Evolutionary conservation across 2,888 invertebrate species (phyloP).

Genomic region (Chaetogeoica ovagalla): DNA sequence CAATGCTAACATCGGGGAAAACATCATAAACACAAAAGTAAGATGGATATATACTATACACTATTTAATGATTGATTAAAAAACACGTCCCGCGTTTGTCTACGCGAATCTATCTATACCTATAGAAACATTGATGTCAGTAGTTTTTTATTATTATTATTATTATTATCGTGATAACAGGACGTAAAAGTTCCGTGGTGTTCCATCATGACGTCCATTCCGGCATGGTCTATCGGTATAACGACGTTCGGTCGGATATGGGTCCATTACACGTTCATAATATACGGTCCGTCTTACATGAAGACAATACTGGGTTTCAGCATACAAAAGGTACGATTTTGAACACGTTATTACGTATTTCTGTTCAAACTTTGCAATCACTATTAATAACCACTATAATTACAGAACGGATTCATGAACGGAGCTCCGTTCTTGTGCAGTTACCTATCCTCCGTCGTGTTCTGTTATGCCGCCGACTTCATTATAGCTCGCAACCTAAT

Average conservation of each 20-base stretch:
- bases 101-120: too few relatives aligned
- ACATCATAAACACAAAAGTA: conserved; percentile 63
- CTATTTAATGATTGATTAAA: not conserved
- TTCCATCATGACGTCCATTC: conserved; percentile 67
- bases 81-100: too few relatives aligned
- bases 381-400: conserved; percentile 49
- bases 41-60: conserved; percentile 20
- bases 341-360: not conserved
- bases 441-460: conserved; percentile 71
- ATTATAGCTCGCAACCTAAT: conserved; percentile 66
- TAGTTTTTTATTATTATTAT: not conserved
- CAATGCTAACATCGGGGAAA: conserved; percentile 65
- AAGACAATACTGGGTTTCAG: conserved; percentile 70
- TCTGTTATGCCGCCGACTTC: conserved; percentile 71
- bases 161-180: conserved; percentile 53
- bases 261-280: conserved; percentile 74
- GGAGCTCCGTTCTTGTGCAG: conserved; percentile 73
- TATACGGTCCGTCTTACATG: conserved; percentile 73
- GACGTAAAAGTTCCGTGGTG: conserved; percentile 68
- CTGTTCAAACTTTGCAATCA: too few relatives aligned
- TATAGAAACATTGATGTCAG: too few relatives aligned
- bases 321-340: conserved; percentile 65
- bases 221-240: conserved; percentile 72
- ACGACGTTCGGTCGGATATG: conserved; percentile 77
- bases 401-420: conserved; percentile 69